Percentiles rank a stretch among this genome's conserved stretches.
Conservation (phyloP, 2,888 invertebrate species). For the Polymixis lichenea region DNA sequence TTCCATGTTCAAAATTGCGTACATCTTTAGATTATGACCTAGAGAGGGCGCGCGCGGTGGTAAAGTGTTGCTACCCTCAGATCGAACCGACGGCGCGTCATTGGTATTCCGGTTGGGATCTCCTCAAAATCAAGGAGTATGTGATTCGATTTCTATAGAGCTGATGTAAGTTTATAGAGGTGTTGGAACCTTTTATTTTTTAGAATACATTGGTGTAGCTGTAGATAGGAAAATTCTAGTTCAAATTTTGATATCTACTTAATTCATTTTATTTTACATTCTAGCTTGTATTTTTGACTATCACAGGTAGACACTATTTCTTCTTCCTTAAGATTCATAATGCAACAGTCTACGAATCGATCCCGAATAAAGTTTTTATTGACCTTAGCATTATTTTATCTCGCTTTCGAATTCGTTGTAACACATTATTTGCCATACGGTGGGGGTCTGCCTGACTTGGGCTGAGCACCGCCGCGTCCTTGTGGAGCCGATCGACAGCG, state of each 20-base stretch:
- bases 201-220: background rate
- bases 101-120: slow-evolving; percentile 84
- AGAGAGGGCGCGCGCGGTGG: slow-evolving; percentile 66
- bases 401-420: background rate
- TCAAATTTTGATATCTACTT: background rate
- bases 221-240: too few relatives aligned
- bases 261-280: background rate
- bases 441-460: too few relatives aligned
- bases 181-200: slow-evolving; percentile 52
- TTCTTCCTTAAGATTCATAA: background rate
- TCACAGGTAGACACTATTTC: background rate
- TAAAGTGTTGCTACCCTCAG: slow-evolving; percentile 66
- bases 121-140: slow-evolving; percentile 90
- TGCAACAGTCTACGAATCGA: background rate
- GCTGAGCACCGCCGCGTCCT: too few relatives aligned
- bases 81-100: slow-evolving; percentile 74
- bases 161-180: slow-evolving; percentile 72
- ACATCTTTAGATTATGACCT: slow-evolving; percentile 71
- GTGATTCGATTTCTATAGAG: slow-evolving; percentile 89
- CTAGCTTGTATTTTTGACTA: background rate
- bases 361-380: background rate
- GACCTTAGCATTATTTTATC: background rate
- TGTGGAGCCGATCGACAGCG: too few relatives aligned
- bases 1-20: slow-evolving; percentile 60
- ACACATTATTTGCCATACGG: too few relatives aligned